Evolutionary conservation across 2,888 invertebrate genomes (phyloP), one percentile per base, ranked within the genome.

Genomic region (Eupithecia tripunctaria): DNA sequence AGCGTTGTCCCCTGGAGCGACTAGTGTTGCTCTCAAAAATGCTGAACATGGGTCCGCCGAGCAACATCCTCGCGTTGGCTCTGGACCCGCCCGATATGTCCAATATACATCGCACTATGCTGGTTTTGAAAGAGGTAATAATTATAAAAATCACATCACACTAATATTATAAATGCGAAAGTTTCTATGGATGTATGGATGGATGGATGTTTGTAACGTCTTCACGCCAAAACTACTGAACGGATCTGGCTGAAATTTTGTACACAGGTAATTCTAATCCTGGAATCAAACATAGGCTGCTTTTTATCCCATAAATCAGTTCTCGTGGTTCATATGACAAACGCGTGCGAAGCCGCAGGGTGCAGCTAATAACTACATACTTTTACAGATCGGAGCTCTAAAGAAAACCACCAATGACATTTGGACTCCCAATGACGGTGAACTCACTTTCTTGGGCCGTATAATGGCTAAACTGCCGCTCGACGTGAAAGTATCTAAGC

Each of bases 61-160:
- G 95, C 51, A 96, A 97, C 41, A 95, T 99, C 38, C 92, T 99
- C 0, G 98, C 97, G 0, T 90, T 98, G 41, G 97, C 98, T 1
- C 94, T 99, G 88, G 97, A 98, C 82, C 98, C 98, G 21, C 99
- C 99, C 0, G 96, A 97, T 86, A 93, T 98, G 51, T 95, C 95
- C 29, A 97, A 98, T 85, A 97, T 99, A 80, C 96, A 96, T 75
- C 95, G 96, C 70, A 98, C 98, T 0, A 95, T 99, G 78, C 95
- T 98, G n/a, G 93, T 96, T 59, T 93, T 99, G 4, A 99, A 99
- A 94, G 98, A 97, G 95, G 96, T 96, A 82, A 32, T 38, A 25
- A n/a, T 41, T 38, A 32, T n/a, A n/a, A n/a, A n/a, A n/a, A n/a
- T n/a, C n/a, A n/a, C n/a, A n/a, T n/a, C n/a, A n/a, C n/a, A n/a